These are phyloP conservation scores for Endomychus coccineus DNA, from an alignment of 2,888 invertebrate genomes.

Conservation along the genomic window DNA sequence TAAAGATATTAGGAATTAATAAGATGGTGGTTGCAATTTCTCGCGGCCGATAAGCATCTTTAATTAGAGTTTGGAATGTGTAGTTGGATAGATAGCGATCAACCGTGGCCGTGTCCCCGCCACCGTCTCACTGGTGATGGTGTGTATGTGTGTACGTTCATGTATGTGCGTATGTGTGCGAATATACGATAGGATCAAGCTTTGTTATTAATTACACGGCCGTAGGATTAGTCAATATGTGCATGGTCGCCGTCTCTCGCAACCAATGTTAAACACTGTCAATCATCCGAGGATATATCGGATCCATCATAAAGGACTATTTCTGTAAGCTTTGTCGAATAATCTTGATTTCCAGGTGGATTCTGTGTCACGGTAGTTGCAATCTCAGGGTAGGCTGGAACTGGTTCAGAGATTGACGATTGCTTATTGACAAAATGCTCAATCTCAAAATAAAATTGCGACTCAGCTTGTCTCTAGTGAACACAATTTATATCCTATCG, in stretches of 20 bases:
- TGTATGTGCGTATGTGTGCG: slow-evolving; percentile 18
- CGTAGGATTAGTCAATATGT: slow-evolving; percentile 28
- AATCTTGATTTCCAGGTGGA: no score
- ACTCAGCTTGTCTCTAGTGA: no score
- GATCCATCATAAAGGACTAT: no score
- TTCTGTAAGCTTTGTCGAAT: no score
- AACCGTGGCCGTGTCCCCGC: slow-evolving; percentile 24
- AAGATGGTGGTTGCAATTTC: slow-evolving; percentile 40
- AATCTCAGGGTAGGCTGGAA: no score
- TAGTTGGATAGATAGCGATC: slow-evolving; percentile 29
- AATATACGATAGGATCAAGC: slow-evolving; percentile 20
- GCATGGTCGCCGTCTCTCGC: slow-evolving; percentile 22
- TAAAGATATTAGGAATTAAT: slow-evolving; percentile 42
- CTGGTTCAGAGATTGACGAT: no score
- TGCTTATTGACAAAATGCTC: no score
- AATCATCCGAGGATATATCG: no score
- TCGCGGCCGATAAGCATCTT: slow-evolving; percentile 34
- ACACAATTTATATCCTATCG: no score
- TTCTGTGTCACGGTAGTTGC: no score
- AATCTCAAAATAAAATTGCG: no score
- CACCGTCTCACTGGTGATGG: slow-evolving; percentile 7
- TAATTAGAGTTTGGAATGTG: slow-evolving; percentile 35
- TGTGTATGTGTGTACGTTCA: slow-evolving; percentile 14
- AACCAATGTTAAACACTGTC: slow-evolving; percentile 26
- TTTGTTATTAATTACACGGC: slow-evolving; percentile 30